A percentile compares a stretch with the other conserved stretches of the same genome.
These are phyloP conservation scores for Lophotriccus pileatus DNA, from an alignment of 2,797 vertebrate species.

Conservation along the genomic window DNA sequence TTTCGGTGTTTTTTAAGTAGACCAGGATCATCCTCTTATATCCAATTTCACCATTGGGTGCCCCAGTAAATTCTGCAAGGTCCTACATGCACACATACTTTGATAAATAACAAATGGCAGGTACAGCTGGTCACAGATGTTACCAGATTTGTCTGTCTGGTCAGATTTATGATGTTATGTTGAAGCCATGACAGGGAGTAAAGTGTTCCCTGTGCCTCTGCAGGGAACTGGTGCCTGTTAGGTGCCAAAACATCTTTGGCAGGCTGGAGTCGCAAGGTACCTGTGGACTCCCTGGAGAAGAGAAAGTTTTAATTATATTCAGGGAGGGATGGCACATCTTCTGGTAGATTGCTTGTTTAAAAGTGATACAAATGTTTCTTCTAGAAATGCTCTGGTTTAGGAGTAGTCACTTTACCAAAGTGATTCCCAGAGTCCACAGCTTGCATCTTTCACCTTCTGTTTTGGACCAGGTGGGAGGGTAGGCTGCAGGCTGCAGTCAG, in stretches of 20 bases:
- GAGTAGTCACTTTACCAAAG: background rate
- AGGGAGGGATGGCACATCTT: background rate
- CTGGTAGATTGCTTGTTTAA: background rate
- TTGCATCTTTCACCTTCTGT: background rate
- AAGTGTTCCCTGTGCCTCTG: background rate
- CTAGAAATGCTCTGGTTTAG: background rate
- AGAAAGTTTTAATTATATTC: background rate
- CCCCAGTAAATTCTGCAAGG: background rate
- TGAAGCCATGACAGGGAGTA: background rate
- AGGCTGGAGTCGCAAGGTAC: background rate
- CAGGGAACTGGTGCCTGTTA: background rate
- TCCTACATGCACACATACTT: background rate
- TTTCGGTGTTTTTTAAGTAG: background rate
- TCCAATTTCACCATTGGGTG: background rate
- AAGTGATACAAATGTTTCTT: background rate
- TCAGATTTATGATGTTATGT: background rate
- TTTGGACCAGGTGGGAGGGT: background rate
- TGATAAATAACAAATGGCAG: background rate
- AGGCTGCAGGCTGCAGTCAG: background rate
- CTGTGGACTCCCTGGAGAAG: background rate
- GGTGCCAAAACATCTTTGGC: background rate
- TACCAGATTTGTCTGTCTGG: background rate
- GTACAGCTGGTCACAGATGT: background rate
- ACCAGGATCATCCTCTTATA: background rate
- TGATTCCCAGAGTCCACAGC: background rate